phyloP scores from a whole-genome alignment of 2,888 invertebrate genomes.

The Troides aeacus region DNA sequence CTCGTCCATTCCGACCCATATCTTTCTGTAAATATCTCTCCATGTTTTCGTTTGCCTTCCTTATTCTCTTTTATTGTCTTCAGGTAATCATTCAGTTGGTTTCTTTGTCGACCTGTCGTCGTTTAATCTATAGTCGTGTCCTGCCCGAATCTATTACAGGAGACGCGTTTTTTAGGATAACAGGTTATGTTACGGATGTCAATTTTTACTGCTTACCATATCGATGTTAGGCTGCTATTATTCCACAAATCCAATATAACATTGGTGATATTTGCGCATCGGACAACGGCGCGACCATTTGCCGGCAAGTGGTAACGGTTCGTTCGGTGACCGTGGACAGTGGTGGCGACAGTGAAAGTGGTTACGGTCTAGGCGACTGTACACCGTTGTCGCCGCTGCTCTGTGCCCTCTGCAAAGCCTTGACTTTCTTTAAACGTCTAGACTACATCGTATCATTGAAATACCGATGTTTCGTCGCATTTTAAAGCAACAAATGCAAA shows the following conservation, averaged over 20 bases:
- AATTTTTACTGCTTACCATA: no score
- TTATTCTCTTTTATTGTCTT: no score
- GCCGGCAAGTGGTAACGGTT: slow-evolving; percentile 31
- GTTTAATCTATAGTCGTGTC: no score
- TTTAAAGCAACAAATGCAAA: not conserved
- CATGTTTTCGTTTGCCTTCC: no score
- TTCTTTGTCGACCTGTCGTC: no score
- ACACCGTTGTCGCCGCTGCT: slow-evolving; percentile 33
- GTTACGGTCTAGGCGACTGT: slow-evolving; percentile 54
- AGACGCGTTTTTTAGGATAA: no score
- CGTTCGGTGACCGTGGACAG: slow-evolving; percentile 40
- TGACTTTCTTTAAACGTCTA: slow-evolving; percentile 20
- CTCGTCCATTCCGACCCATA: no score
- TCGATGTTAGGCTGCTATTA: no score
- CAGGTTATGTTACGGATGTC: no score
- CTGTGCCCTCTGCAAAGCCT: slow-evolving; percentile 21
- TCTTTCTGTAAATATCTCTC: no score
- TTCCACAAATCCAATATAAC: not conserved
- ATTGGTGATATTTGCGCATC: slow-evolving; percentile 31
- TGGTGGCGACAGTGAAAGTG: slow-evolving; percentile 72
- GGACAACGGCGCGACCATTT: slow-evolving; percentile 24
- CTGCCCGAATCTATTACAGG: no score
- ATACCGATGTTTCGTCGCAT: not conserved
- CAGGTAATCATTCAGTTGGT: no score
- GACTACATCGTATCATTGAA: not conserved